These are phyloP conservation scores for Diabrotica virgifera DNA, from an alignment of 1,140 invertebrate species.

Conservation along the genomic window DNA sequence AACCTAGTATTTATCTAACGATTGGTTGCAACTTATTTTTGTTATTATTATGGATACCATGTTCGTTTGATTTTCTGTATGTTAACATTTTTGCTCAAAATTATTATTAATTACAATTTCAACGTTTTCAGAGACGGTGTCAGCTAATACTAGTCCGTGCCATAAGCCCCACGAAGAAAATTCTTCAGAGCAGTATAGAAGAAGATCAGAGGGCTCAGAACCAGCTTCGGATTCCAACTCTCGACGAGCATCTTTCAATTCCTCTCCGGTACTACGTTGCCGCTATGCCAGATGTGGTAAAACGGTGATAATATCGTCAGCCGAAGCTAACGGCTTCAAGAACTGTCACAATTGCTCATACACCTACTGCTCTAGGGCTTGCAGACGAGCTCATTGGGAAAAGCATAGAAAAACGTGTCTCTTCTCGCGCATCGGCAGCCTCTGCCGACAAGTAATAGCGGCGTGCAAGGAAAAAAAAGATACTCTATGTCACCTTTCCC, in stretches of 20 bases:
- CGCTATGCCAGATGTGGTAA: constrained; percentile 72
- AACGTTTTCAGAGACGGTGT: constrained; percentile 45
- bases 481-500: constrained; percentile 74
- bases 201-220: constrained; percentile 56
- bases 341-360: constrained; percentile 92
- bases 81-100: too few species aligned
- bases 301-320: constrained; percentile 54
- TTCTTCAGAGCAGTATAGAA: constrained; percentile 42
- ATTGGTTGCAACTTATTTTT: background rate
- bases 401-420: constrained; percentile 86
- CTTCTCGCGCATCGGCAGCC: constrained; percentile 79
- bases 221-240: constrained; percentile 31
- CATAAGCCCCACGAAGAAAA: constrained; percentile 49
- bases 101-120: background rate
- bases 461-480: constrained; percentile 79
- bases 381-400: constrained; percentile 84
- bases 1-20: too few species aligned
- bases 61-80: background rate
- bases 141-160: constrained; percentile 49
- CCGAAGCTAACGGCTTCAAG: constrained; percentile 63
- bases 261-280: constrained; percentile 61
- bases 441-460: constrained; percentile 86
- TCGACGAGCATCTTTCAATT: constrained; percentile 40
- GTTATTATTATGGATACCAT: background rate
- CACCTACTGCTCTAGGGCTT: constrained; percentile 79